phyloP scores from a whole-genome alignment of 2,888 invertebrate species.

The Harpalus rubripes region DNA sequence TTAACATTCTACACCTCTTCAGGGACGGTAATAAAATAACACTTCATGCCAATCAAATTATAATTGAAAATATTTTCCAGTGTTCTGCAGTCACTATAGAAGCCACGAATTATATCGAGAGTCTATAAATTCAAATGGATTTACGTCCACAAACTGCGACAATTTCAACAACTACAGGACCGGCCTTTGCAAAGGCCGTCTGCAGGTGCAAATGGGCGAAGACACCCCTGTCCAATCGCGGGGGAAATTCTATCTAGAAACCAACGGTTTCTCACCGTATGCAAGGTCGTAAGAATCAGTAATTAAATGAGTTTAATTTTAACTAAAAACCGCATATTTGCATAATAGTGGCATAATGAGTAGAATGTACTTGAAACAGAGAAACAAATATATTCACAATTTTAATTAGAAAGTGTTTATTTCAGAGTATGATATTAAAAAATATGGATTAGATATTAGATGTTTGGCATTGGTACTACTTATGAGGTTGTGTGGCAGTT shows the following conservation, averaged over 20 bases:
- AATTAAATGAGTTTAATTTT: slow-evolving; percentile 3
- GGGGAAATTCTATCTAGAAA: slow-evolving; percentile 60
- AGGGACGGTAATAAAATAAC: slow-evolving; percentile 5
- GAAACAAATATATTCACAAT: slow-evolving; percentile 41
- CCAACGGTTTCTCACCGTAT: slow-evolving; percentile 45
- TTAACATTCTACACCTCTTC: slow-evolving; percentile 36
- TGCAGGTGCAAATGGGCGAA: slow-evolving; percentile 52
- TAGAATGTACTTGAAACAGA: slow-evolving; percentile 38
- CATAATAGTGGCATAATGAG: slow-evolving; percentile 28
- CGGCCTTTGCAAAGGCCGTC: slow-evolving; percentile 34
- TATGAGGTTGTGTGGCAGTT: slow-evolving; percentile 59
- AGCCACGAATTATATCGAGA: slow-evolving; percentile 62
- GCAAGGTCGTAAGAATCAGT: slow-evolving; percentile 36
- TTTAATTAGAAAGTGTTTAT: slow-evolving; percentile 54
- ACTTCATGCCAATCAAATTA: not conserved
- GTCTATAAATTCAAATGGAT: slow-evolving; percentile 56
- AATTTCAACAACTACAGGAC: slow-evolving; percentile 39
- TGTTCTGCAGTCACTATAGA: slow-evolving; percentile 61
- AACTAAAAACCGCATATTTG: slow-evolving; percentile 25
- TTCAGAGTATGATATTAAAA: slow-evolving; percentile 26
- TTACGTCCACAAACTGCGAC: slow-evolving; percentile 41
- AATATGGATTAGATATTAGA: slow-evolving; percentile 4
- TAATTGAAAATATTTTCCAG: slow-evolving; percentile 55
- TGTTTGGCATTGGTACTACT: slow-evolving; percentile 60
- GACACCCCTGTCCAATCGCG: slow-evolving; percentile 31